Percentiles rank a stretch among this genome's conserved stretches.
Evolutionary conservation across 2,113 vertebrate species (phyloP).

Genomic region (Oncorhynchus masou): DNA sequence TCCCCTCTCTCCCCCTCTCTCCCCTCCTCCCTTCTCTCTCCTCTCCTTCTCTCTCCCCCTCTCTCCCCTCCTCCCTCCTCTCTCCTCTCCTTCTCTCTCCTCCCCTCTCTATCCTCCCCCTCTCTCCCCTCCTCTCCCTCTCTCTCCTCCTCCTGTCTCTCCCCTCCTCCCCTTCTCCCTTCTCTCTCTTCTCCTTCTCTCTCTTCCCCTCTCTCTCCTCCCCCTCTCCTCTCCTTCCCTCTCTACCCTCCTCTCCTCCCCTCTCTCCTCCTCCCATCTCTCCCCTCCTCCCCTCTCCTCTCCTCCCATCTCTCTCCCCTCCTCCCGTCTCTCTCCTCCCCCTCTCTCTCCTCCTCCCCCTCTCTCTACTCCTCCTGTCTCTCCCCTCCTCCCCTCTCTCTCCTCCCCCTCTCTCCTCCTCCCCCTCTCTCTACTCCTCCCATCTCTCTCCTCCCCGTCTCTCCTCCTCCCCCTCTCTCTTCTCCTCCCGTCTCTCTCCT

Average conservation of each 20-base stretch:
- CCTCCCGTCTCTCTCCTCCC: neutral
- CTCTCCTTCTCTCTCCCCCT: rapidly evolving
- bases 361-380: too few species aligned
- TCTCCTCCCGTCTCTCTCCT: neutral
- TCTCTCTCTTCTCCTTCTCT: too few species aligned
- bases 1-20: too few species aligned
- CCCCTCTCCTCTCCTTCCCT: rapidly evolving
- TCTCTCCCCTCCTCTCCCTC: too few species aligned
- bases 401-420: neutral
- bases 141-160: too few species aligned
- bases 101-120: too few species aligned
- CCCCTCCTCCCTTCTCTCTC: rapidly evolving
- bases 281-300: neutral
- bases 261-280: neutral
- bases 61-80: too few species aligned
- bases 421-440: neutral
- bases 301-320: neutral
- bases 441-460: neutral
- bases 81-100: too few species aligned
- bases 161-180: too few species aligned
- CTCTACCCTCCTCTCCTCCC: too few species aligned
- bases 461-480: neutral
- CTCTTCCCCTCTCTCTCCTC: too few species aligned
- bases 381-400: neutral
- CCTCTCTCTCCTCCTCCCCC: neutral